Base-by-base conservation (phyloP, 1,140 invertebrate species). In the Pseudomyrmex cubaensis region DNA sequence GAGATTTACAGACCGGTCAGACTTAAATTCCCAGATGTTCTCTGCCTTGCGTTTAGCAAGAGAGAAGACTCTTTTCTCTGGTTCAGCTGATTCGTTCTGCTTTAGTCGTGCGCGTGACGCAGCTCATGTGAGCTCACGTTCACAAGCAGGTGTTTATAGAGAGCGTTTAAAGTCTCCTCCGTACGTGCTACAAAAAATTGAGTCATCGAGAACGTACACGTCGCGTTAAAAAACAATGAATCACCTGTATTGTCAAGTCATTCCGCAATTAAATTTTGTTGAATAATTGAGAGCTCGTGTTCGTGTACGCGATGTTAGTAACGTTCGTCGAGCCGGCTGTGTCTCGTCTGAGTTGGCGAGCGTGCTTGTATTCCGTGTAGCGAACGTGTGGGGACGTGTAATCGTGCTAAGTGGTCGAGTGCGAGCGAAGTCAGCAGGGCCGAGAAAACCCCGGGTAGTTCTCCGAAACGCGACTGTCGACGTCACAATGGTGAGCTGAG, bases 401-500 rank as follows among this genome's bases (percentile, higher is more conserved):
- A 57, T 72, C 20, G 54, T 35, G 46, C n/a, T 10, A n/a, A 74
- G 57, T 57, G 64, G 10, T 54, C 17, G 13, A 52, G 62, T 56
- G 46, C 35, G 50, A 17, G 67, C 1, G 44, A 63, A 22, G 46
- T 44, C 12, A 22, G 56, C 35, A 62, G 7, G 7, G 2, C 54
- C 9, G 20, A 64, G 8, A 20, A 48, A 15, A 46, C 61, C 73
- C 4, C 62, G 72, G 22, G 46, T 57, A 44, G 44, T 76, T 54
- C 35, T 75, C 5, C 50, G 25, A 61, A 77, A 63, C 12, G 70
- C 50, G 59, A 13, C 12, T 22, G 56, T 59, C 20, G 13, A 70
- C 25, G 75, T 62, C 44, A 82, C 75, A 61, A 86, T 89, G 87
- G 76, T 70, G 69, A 89, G 59, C 70, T 89, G 61, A 86, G 12